Evolutionary conservation across 2,888 invertebrate genomes (phyloP).

Genomic region (Volucella inanis): DNA sequence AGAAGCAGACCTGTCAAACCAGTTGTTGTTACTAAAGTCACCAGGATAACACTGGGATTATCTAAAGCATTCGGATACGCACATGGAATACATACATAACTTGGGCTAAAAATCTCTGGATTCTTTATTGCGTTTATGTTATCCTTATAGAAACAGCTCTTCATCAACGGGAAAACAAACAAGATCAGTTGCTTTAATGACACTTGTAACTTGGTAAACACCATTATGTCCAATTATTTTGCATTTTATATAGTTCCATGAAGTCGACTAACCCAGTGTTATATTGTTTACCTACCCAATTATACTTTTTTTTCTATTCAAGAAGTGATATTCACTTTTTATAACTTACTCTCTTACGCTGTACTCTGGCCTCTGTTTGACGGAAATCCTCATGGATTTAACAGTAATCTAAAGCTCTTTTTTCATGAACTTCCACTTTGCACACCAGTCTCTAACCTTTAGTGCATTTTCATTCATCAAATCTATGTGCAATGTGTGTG

Average conservation of each 20-base stretch:
- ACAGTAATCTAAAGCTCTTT: constrained; percentile 63
- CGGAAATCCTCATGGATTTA: constrained; percentile 62
- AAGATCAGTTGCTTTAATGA: no score
- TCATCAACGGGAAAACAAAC: no score
- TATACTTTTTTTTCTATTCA: constrained; percentile 41
- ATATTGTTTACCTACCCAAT: constrained; percentile 64
- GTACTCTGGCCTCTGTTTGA: background rate
- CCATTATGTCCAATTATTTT: constrained; percentile 42
- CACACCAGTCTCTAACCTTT: constrained; percentile 28
- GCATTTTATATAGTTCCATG: constrained; percentile 25
- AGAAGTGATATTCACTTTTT: constrained; percentile 62
- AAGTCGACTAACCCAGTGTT: constrained; percentile 51
- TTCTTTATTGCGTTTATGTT: no score
- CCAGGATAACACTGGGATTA: no score
- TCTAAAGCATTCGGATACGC: no score
- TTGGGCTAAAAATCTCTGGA: no score
- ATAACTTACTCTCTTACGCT: constrained; percentile 42
- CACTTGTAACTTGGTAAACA: background rate
- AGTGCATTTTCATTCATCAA: constrained; percentile 65
- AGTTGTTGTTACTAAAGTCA: no score
- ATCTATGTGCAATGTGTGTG: constrained; percentile 24
- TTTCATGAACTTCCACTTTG: constrained; percentile 39
- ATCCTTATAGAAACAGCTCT: no score
- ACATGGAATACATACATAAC: no score
- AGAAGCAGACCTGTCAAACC: no score